phyloP scores from a whole-genome alignment of 1,140 invertebrate species.

The Parasteatoda tepidariorum region DNA sequence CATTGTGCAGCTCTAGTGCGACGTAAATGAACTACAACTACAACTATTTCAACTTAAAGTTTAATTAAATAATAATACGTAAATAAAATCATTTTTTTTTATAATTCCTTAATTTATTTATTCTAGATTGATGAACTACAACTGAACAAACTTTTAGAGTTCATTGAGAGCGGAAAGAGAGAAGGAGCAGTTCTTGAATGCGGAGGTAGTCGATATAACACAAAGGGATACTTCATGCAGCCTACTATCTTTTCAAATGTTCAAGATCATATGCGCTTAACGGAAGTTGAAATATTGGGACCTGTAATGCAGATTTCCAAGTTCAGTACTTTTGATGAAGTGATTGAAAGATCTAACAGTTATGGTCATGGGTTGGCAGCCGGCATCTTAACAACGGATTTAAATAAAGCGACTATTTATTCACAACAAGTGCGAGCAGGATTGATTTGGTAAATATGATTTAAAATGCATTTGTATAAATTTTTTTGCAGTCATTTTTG shows the following conservation, averaged over 20 bases:
- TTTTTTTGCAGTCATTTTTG: no score
- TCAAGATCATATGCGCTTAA: conserved; percentile 91
- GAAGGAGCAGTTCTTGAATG: conserved; percentile 88
- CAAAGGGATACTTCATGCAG: conserved; percentile 90
- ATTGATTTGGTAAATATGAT: conserved; percentile 83
- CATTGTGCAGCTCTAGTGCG: no score
- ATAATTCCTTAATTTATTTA: no score
- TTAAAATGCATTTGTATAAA: no score
- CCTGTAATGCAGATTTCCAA: conserved; percentile 96
- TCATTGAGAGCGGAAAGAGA: conserved; percentile 87
- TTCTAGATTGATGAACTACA: conserved; percentile 89
- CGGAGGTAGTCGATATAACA: conserved; percentile 80
- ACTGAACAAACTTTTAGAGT: conserved; percentile 83
- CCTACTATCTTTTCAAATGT: conserved; percentile 97
- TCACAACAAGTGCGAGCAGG: conserved; percentile 85
- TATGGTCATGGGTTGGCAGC: conserved; percentile 93
- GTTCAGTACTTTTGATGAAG: conserved; percentile 89
- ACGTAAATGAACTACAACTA: no score
- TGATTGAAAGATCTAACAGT: conserved; percentile 89
- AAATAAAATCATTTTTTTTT: no score
- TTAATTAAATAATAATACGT: not conserved
- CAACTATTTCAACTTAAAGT: no score
- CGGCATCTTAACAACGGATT: conserved; percentile 81
- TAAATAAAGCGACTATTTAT: conserved; percentile 73
- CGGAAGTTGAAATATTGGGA: conserved; percentile 96